These are phyloP conservation scores for Anniella stebbinsi DNA, from an alignment of 2,797 vertebrate genomes.

Conservation along the genomic window DNA sequence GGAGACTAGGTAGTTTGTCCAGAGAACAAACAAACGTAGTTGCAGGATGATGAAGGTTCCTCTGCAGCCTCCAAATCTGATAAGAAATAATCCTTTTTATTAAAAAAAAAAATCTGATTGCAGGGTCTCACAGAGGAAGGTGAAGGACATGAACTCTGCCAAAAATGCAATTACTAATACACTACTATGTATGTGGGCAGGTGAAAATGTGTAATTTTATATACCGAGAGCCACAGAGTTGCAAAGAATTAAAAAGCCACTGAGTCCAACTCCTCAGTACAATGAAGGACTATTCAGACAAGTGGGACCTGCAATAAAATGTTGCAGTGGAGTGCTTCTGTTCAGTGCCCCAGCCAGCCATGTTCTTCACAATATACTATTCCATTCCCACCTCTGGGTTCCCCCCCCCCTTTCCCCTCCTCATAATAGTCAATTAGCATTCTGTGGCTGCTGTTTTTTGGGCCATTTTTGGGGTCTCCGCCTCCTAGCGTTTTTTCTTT, in stretches of 20 bases:
- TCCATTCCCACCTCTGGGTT: no score
- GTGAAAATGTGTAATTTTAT: neutral
- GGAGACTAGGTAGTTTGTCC: neutral
- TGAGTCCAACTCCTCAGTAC: no score
- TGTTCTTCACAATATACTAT: no score
- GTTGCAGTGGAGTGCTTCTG: no score
- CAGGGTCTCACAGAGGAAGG: neutral
- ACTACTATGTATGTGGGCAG: neutral
- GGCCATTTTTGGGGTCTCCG: no score
- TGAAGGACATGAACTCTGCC: neutral
- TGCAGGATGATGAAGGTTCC: neutral
- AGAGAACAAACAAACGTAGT: neutral
- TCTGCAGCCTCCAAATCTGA: neutral
- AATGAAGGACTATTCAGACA: no score
- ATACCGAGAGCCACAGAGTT: neutral
- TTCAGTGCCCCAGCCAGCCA: no score
- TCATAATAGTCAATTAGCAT: no score
- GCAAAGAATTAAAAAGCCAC: neutral
- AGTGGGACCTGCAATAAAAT: no score
- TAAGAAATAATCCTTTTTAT: neutral
- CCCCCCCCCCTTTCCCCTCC: no score
- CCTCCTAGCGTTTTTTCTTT: no score
- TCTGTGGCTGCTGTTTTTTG: no score
- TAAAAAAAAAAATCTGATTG: neutral
- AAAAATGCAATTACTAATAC: neutral